Base-by-base conservation (phyloP, 64 coral and sea anemone genomes). In the Astreopora myriophthalma region DNA sequence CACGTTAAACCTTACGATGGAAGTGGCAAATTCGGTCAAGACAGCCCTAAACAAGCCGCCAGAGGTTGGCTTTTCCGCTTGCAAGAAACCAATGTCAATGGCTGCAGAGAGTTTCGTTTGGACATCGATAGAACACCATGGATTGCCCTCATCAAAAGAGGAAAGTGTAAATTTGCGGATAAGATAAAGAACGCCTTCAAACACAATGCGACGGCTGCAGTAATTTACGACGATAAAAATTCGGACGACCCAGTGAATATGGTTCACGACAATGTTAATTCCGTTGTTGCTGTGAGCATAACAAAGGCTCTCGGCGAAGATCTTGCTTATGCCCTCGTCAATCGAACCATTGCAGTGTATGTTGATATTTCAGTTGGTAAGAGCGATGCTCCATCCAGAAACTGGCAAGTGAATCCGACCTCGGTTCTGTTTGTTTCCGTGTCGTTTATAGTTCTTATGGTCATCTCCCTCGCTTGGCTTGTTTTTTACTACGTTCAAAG, bases 381-480 rank as follows among this genome's bases (percentile, higher is more conserved):
- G 25, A 17, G 4, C 6, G 7, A 17, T 35, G 13, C 20, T 33
- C 57, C 24, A 1, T 26, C 28, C 9, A 70, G 79, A 17, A 82
- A 86, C 69, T 94, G 91, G 84, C 86, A 87, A 84, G 87, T 95
- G 22, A 99, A 96, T 91, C 94, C 97, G 0, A 95, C 94, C 26
- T 99, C 97, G 16, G 97, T 99, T n/a, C 69, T 99, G 13, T 99
- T 99, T 75, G 97, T 99, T 5, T 99, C 97, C 8, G 97, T 99
- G 10, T 95, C 97, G 0, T 99, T 99, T 48, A 99, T 99, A 24
- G 97, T 99, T 24, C 71, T 99, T 5, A 99, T 99, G 97, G 97
- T 99, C 20, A 99, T 99, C 32, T 99, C 97, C 17, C 87, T 99
- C 20, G 97, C 97, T 8, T 99, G 97, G 97, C 42, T 99, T 48